phyloP scores from a whole-genome alignment of 2,888 invertebrate genomes.

The Melolontha melolontha region DNA sequence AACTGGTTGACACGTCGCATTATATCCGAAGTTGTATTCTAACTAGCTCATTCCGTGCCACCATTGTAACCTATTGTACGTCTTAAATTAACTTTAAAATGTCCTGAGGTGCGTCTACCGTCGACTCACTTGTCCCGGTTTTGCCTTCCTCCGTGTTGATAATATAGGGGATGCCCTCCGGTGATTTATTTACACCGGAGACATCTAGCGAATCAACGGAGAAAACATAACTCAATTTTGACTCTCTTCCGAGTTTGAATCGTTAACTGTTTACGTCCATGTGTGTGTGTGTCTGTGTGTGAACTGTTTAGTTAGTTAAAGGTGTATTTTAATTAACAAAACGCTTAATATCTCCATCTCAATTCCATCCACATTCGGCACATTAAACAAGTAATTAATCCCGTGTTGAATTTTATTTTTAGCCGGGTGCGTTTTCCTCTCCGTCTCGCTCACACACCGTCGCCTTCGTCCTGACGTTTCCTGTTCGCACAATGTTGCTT shows the following conservation, averaged over 20 bases:
- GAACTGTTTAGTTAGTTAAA: constrained; percentile 37
- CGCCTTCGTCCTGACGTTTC: constrained; percentile 19
- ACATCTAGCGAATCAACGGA: constrained; percentile 48
- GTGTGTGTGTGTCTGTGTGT: not conserved
- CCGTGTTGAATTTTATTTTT: constrained; percentile 36
- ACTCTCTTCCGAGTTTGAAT: not conserved
- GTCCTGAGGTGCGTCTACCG: constrained; percentile 52
- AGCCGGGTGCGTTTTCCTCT: constrained; percentile 2
- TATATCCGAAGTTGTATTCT: constrained; percentile 56
- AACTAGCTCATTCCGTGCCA: constrained; percentile 61
- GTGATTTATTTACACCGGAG: constrained; percentile 56
- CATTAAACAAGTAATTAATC: constrained; percentile 40
- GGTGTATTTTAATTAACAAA: constrained; percentile 41
- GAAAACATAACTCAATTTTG: constrained; percentile 47
- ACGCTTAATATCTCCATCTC: constrained; percentile 30
- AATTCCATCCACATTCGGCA: constrained; percentile 32
- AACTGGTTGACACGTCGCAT: constrained; percentile 58
- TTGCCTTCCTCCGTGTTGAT: constrained; percentile 44
- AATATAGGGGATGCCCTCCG: constrained; percentile 49
- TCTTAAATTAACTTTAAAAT: constrained; percentile 61
- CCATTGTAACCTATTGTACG: constrained; percentile 63
- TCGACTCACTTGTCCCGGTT: too few relatives aligned
- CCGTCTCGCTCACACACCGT: constrained; percentile 5
- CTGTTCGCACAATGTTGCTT: constrained; percentile 23
- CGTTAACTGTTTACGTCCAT: not conserved